Base-by-base conservation (phyloP, 2,113 vertebrate species). In the Strix aluco region DNA sequence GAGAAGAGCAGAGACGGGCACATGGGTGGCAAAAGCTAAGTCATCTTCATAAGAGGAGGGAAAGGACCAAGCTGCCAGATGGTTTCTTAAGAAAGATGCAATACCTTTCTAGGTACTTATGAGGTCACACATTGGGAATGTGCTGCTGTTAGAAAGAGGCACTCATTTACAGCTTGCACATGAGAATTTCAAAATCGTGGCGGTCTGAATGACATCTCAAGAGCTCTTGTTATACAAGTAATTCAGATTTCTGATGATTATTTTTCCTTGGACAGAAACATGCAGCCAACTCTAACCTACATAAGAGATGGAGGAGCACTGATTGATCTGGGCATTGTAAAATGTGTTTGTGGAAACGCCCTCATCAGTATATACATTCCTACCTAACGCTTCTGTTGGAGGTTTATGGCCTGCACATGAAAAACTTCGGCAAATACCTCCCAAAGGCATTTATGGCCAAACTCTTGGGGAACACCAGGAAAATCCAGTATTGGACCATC, bases 381-480 rank as follows among this genome's bases (percentile, higher is more conserved):
- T 80, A 38, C 6, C 30, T 65, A 90, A 82, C 42, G 12, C 40
- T 90, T 80, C 63, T 86, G 32, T 49, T 90, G 66, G 62, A 88
- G 40, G 40, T 86, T 93, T 80, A 72, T 47, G n/a, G 49, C 44
- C 92, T 80, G 49, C 58, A 83, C 34, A 44, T 79, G 61, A 72
- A 90, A 95, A 83, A 73, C 19, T 57, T 84, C 82, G 77, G 16
- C 62, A 65, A 85, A 84, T 57, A 79, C 27, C 30, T 86, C 67
- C 58, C 66, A 94, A 80, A 96, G 58, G 46, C 27, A 54, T 90
- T 94, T 82, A 83, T 80, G 88, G 71, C 57, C 92, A 92, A 61
- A 69, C 27, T 90, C 62, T 17, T 38, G 25, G 19, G 69, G 42
- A 93, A 77, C 47, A 92, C 34, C 27, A 61, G 34, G 49, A 72